A percentile compares a stretch with the other conserved stretches of the same genome.
Conservation (phyloP, 2,888 invertebrate species). For the Ochlodes sylvanus region DNA sequence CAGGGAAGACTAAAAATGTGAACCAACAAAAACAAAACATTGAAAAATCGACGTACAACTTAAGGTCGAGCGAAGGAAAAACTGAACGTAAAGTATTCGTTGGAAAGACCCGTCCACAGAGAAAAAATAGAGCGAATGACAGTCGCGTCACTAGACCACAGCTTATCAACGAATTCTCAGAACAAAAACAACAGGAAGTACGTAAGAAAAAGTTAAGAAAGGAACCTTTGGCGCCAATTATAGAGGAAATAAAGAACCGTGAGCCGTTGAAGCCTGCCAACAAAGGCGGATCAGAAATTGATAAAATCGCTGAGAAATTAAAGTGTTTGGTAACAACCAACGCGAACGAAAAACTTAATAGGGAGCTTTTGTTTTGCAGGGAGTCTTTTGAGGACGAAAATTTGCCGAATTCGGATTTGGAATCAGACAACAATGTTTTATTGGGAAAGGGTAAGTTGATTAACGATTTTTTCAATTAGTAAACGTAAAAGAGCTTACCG, state of each 20-base stretch:
- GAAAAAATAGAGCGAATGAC: slow-evolving; percentile 46
- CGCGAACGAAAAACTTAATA: slow-evolving; percentile 61
- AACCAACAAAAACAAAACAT: slow-evolving; percentile 53
- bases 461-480: slow-evolving; percentile 6
- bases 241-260: slow-evolving; percentile 70
- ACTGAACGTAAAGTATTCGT: slow-evolving; percentile 66
- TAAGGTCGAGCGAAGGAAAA: slow-evolving; percentile 69
- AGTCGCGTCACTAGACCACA: slow-evolving; percentile 43
- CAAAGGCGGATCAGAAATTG: slow-evolving; percentile 68
- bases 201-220: slow-evolving; percentile 53
- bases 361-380: slow-evolving; percentile 67
- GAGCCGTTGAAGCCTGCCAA: slow-evolving; percentile 60
- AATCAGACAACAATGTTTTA: slow-evolving; percentile 36
- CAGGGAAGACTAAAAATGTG: slow-evolving; percentile 41
- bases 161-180: slow-evolving; percentile 28
- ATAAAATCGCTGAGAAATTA: slow-evolving; percentile 78
- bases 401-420: slow-evolving; percentile 42
- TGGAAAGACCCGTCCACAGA: slow-evolving; percentile 57
- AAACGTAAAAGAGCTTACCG: too few relatives aligned
- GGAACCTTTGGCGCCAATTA: slow-evolving; percentile 73
- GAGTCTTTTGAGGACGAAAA: slow-evolving; percentile 65
- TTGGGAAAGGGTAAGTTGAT: slow-evolving; percentile 50
- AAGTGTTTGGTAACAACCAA: slow-evolving; percentile 65
- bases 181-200: slow-evolving; percentile 38
- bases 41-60: slow-evolving; percentile 67